phyloP scores from a whole-genome alignment of 2,888 invertebrate genomes.

The Nycteola revayana region DNA sequence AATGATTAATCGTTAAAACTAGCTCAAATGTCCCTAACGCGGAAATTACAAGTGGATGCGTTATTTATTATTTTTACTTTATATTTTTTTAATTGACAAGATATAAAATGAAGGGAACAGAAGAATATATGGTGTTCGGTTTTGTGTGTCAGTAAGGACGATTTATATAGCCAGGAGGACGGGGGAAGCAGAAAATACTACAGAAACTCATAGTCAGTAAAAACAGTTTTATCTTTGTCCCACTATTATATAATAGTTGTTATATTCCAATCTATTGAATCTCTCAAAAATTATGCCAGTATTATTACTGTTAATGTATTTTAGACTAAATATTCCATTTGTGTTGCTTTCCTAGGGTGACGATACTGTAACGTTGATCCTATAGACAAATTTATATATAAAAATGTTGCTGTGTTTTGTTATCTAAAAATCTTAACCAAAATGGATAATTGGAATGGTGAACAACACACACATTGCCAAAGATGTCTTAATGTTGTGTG shows the following conservation, averaged over 20 bases:
- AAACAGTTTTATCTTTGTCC: conserved; percentile 51
- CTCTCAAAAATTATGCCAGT: conserved; percentile 53
- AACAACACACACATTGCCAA: too few relatives aligned
- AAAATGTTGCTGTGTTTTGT: too few relatives aligned
- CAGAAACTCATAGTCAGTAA: conserved; percentile 40
- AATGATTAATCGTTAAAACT: conserved; percentile 19
- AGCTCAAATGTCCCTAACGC: conserved; percentile 30
- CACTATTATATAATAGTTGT: conserved; percentile 42
- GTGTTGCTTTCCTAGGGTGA: not conserved
- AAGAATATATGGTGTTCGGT: conserved; percentile 60
- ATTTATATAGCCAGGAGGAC: conserved; percentile 68
- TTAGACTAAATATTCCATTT: conserved; percentile 47
- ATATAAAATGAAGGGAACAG: conserved; percentile 32
- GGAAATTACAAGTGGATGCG: not conserved
- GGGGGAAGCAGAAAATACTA: conserved; percentile 67
- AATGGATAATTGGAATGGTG: too few relatives aligned
- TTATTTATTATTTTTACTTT: not conserved
- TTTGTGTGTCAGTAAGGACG: conserved; percentile 70
- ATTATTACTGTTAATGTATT: conserved; percentile 63
- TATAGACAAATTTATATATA: too few relatives aligned
- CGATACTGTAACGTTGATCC: too few relatives aligned
- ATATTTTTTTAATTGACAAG: not conserved
- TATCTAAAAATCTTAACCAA: too few relatives aligned
- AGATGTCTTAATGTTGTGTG: too few relatives aligned
- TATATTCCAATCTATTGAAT: conserved; percentile 53